Evolutionary conservation across 2,888 invertebrate genomes (phyloP).

Genomic region (Mantis religiosa): DNA sequence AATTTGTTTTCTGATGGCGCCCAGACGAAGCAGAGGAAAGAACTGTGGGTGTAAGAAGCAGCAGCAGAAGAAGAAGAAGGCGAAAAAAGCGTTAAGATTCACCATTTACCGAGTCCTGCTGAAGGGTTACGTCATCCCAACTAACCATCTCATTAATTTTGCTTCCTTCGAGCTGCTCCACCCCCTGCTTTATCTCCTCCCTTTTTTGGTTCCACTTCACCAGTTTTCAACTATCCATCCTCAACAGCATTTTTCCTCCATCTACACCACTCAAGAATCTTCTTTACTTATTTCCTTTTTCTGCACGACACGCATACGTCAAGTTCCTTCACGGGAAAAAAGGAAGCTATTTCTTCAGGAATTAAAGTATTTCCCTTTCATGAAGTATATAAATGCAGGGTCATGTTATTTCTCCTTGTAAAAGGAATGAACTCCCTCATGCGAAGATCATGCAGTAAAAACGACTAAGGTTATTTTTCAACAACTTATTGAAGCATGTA

Average conservation of each 20-base stretch:
- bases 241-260: background rate
- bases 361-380: background rate
- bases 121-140: constrained; percentile 1
- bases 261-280: background rate
- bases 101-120: background rate
- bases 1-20: background rate
- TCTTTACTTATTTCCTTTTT: background rate
- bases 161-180: background rate
- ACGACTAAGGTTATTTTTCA: background rate
- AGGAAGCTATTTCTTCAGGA: background rate
- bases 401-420: background rate
- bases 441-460: background rate
- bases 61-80: background rate
- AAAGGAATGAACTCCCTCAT: background rate
- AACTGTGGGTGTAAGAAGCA: background rate
- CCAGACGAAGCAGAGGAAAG: background rate
- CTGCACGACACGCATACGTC: background rate
- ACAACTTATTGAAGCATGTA: background rate
- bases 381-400: background rate
- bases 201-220: constrained; percentile 2
- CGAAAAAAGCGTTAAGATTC: background rate
- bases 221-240: constrained; percentile 2
- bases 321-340: background rate
- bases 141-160: constrained; percentile 10
- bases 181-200: background rate